Conservation (phyloP, 2,888 invertebrate species). For the Julus scanicus region DNA sequence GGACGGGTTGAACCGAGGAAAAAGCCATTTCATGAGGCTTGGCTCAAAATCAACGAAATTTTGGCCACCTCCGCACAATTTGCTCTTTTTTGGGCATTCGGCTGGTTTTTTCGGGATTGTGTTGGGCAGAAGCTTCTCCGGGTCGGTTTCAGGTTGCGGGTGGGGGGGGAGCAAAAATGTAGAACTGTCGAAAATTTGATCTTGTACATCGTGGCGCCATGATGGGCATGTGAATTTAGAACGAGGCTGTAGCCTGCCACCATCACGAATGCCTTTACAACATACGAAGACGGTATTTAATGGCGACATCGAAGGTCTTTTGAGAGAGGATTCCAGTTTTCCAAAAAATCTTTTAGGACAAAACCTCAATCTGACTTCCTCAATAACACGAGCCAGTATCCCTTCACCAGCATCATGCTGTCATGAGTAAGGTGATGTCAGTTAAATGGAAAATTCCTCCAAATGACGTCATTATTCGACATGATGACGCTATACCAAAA, state of each 20-base stretch:
- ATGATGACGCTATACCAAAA: too few species aligned
- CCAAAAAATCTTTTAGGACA: too few species aligned
- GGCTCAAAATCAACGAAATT: conserved; percentile 35
- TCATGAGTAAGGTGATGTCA: too few species aligned
- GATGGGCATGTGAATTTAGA: background rate
- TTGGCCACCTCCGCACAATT: conserved; percentile 42
- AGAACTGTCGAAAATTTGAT: background rate
- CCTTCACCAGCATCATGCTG: too few species aligned
- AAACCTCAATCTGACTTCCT: too few species aligned
- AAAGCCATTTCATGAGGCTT: background rate
- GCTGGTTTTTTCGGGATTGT: background rate
- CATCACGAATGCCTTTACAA: too few species aligned
- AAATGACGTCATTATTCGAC: too few species aligned
- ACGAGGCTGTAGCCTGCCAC: background rate
- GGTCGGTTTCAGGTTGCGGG: conserved; percentile 27
- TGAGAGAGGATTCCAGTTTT: too few species aligned
- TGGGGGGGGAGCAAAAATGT: background rate
- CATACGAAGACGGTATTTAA: too few species aligned
- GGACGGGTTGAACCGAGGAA: background rate
- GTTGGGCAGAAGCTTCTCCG: background rate
- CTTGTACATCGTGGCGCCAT: background rate
- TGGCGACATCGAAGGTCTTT: too few species aligned
- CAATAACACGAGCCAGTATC: too few species aligned
- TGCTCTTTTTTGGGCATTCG: conserved; percentile 35
- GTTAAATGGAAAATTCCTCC: too few species aligned